Percentiles rank a stretch among this genome's conserved stretches.
phyloP scores from a whole-genome alignment of 2,113 vertebrate species.

The Bambusicola thoracicus region DNA sequence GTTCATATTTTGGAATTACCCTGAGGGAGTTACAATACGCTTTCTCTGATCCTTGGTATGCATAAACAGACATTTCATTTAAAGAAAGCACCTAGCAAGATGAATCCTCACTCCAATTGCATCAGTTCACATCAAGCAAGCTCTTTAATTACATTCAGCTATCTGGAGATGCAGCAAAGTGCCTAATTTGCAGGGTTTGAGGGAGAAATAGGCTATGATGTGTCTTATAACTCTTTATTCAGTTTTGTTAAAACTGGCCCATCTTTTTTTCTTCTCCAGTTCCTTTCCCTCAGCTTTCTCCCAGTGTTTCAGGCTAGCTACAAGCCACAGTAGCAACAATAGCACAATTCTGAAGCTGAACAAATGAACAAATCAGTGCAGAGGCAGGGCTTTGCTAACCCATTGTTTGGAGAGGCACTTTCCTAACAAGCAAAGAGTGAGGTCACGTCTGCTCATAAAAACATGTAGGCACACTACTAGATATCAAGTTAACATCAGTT shows the following conservation, averaged over 20 bases:
- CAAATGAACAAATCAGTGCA: neutral
- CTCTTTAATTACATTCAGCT: neutral
- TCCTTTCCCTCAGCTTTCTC: neutral
- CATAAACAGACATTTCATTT: neutral
- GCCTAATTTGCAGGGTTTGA: neutral
- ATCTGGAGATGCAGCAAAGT: neutral
- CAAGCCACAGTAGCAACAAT: neutral
- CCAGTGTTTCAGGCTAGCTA: neutral
- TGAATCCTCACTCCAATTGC: neutral
- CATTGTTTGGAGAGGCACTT: neutral
- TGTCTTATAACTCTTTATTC: neutral
- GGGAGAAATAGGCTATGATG: neutral
- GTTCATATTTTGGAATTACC: neutral
- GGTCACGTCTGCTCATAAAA: constrained; percentile 19
- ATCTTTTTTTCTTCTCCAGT: neutral
- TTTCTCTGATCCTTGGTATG: neutral
- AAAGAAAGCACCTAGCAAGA: neutral
- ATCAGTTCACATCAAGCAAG: neutral
- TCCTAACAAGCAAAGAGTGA: neutral
- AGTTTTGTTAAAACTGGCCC: neutral
- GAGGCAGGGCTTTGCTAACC: neutral
- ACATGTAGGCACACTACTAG: neutral
- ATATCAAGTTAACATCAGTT: neutral
- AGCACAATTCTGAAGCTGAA: neutral
- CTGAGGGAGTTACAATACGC: neutral